These are phyloP conservation scores for Eucidaris tribuloides DNA, from an alignment of 35 echinoderm and acorn worm genomes.

Conservation along the genomic window DNA sequence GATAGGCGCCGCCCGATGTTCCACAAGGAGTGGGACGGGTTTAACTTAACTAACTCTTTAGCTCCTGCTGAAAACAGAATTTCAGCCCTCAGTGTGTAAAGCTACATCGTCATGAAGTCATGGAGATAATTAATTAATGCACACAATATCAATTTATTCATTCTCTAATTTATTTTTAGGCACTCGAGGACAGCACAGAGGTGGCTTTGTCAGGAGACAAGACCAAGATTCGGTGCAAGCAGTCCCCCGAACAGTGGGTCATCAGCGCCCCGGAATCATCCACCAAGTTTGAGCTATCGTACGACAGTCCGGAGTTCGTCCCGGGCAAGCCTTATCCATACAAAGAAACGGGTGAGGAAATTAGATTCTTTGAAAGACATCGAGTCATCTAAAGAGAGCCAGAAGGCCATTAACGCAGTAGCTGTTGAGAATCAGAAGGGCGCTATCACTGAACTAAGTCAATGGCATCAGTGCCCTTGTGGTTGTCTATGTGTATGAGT, in stretches of 20 bases:
- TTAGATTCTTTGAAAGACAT: too few relatives aligned
- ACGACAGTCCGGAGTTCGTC: conserved; percentile 96
- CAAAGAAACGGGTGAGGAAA: conserved; percentile 71
- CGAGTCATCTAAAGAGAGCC: too few relatives aligned
- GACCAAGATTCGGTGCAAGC: conserved; percentile 56
- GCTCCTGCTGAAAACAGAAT: too few relatives aligned
- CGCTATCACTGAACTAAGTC: too few relatives aligned
- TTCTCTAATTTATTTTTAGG: conserved; percentile 26
- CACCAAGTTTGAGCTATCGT: conserved; percentile 53
- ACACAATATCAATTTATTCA: not conserved
- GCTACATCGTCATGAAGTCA: not conserved
- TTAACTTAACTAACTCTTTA: too few relatives aligned
- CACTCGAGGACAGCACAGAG: conserved; percentile 75
- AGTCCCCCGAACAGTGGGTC: conserved; percentile 71
- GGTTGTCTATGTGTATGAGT: too few relatives aligned
- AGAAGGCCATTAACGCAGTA: too few relatives aligned
- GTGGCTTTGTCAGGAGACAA: conserved; percentile 80
- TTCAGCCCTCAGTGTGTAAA: too few relatives aligned
- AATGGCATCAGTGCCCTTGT: too few relatives aligned
- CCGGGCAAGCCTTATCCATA: conserved; percentile 92
- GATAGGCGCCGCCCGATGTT: too few relatives aligned
- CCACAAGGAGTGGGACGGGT: too few relatives aligned
- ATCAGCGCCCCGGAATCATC: conserved; percentile 44
- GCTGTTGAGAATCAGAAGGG: too few relatives aligned
- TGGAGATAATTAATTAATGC: not conserved